Evolutionary conservation across 2,888 invertebrate species (phyloP).

Genomic region (Epirrita christyi): DNA sequence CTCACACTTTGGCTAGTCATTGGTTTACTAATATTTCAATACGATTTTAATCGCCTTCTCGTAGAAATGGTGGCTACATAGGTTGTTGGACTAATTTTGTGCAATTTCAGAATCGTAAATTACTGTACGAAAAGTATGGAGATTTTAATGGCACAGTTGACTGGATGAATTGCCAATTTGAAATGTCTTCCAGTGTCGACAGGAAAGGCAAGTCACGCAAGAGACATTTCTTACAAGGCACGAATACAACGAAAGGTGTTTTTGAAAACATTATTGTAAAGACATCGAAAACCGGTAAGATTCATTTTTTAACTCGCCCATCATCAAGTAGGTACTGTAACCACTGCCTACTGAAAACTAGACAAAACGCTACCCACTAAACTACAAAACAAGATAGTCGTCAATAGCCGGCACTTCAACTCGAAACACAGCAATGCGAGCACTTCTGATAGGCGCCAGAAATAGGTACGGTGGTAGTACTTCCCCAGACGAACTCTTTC

Average conservation of each 20-base stretch:
- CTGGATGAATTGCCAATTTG: constrained; percentile 54
- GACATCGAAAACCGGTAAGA: constrained; percentile 31
- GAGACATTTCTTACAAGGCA: constrained; percentile 53
- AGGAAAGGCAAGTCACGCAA: constrained; percentile 10
- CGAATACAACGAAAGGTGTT: constrained; percentile 40
- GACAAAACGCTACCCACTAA: too few species aligned
- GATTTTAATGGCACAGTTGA: constrained; percentile 45
- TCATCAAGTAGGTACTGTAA: too few species aligned
- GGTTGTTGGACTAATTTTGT: background rate
- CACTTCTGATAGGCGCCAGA: too few species aligned
- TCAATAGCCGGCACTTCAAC: too few species aligned
- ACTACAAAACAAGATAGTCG: too few species aligned
- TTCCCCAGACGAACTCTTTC: too few species aligned
- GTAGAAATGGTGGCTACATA: too few species aligned
- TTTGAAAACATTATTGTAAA: constrained; percentile 53
- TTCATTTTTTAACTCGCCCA: background rate
- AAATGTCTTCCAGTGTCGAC: constrained; percentile 45
- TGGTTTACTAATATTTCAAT: too few species aligned
- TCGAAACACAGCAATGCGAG: too few species aligned
- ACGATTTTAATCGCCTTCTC: too few species aligned
- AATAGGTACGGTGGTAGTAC: too few species aligned
- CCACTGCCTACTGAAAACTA: background rate
- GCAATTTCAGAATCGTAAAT: constrained; percentile 43
- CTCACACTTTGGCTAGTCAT: too few species aligned
- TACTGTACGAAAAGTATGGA: constrained; percentile 42